A percentile compares a stretch with the other conserved stretches of the same genome.
Conservation (phyloP, 2,113 vertebrate genomes). For the Pterophyllum scalare region DNA sequence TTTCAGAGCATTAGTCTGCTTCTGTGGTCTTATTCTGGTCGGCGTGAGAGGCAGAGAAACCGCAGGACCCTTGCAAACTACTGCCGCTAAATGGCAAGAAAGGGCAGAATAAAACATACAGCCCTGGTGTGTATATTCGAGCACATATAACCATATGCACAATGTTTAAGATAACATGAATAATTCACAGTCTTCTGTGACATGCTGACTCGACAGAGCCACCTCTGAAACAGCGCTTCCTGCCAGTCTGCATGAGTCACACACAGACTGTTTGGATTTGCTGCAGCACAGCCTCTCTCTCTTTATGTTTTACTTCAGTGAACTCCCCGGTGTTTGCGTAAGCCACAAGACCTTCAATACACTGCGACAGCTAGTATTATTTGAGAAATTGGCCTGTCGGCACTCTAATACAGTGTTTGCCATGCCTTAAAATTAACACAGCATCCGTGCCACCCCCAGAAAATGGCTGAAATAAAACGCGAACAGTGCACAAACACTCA, state of each 20-base stretch:
- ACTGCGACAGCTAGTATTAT: background rate
- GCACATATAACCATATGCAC: background rate
- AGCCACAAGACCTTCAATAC: background rate
- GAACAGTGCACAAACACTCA: background rate
- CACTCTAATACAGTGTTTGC: background rate
- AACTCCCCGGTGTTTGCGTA: conserved; percentile 7
- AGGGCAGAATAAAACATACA: conserved; percentile 11
- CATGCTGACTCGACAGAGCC: conserved; percentile 4
- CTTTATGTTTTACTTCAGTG: background rate
- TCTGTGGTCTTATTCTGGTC: background rate
- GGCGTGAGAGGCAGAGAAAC: conserved; percentile 7
- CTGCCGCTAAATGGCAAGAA: conserved; percentile 20
- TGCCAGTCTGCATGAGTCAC: conserved; percentile 44
- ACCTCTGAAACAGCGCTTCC: conserved; percentile 23
- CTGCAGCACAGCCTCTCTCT: conserved; percentile 39
- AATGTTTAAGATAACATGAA: conserved; percentile 7
- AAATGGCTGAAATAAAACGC: background rate
- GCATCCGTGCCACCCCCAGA: background rate
- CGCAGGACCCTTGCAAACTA: conserved; percentile 16
- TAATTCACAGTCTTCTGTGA: conserved; percentile 23
- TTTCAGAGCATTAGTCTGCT: background rate
- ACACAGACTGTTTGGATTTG: conserved; percentile 27
- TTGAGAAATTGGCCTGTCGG: background rate
- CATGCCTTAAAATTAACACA: background rate
- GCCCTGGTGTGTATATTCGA: conserved; percentile 26